These are phyloP conservation scores for Cryptoprocta ferox DNA, from an alignment of 2,797 vertebrate genomes.

Conservation along the genomic window DNA sequence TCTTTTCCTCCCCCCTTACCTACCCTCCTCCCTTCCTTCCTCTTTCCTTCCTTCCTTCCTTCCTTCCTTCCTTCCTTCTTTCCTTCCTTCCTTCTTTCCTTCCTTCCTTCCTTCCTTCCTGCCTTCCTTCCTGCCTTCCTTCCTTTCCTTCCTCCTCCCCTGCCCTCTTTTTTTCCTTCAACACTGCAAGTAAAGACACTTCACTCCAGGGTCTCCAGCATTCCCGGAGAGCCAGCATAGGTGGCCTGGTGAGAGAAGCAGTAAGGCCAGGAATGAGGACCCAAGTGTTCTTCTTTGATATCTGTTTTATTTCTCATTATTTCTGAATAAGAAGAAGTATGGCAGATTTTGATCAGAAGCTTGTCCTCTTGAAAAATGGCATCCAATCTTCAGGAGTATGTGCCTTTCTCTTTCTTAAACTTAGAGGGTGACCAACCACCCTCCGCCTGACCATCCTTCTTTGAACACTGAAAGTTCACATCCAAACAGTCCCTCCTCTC, in stretches of 20 bases:
- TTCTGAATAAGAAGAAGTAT: not conserved
- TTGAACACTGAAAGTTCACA: not conserved
- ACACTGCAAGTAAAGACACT: not conserved
- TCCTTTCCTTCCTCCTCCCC: fast-evolving
- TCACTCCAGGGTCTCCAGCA: not conserved
- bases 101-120: not conserved
- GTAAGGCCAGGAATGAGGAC: not conserved
- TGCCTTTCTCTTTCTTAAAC: not conserved
- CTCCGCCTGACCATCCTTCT: not conserved
- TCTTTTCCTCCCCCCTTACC: fast-evolving
- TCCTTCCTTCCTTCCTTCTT: not conserved
- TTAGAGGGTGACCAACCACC: not conserved
- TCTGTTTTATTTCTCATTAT: not conserved
- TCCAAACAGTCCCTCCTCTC: not conserved
- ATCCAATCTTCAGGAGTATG: too few species aligned
- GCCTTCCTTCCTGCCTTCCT: fast-evolving
- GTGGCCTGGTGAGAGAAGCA: not conserved
- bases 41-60: fast-evolving
- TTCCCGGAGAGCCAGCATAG: not conserved
- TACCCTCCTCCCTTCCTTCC: too few species aligned
- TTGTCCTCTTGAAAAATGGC: not conserved
- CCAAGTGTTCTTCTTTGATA: not conserved
- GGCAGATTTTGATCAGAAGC: not conserved
- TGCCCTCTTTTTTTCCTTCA: not conserved
- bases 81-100: fast-evolving